Percentiles rank a stretch among this genome's conserved stretches.
These are phyloP conservation scores for Calephelis virginiensis DNA, from an alignment of 1,140 invertebrate genomes.

Conservation along the genomic window DNA sequence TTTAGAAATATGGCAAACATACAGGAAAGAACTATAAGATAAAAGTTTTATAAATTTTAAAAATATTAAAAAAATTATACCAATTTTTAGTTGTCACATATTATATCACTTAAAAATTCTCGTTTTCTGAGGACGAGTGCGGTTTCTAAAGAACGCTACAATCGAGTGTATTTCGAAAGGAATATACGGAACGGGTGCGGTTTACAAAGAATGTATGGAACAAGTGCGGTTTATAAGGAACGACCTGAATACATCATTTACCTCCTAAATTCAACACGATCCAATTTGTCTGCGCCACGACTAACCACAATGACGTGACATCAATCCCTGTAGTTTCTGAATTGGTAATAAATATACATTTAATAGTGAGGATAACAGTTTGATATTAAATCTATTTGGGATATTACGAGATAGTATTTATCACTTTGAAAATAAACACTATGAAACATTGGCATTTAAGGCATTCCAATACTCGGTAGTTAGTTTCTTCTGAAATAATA, in stretches of 20 bases:
- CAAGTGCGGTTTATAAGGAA: slow-evolving; percentile 1
- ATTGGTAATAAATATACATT: not conserved
- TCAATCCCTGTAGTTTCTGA: not conserved
- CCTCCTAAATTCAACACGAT: not conserved
- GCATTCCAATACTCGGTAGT: no score
- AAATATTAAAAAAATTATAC: no score
- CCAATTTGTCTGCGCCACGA: not conserved
- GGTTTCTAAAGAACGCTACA: not conserved
- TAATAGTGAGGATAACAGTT: not conserved
- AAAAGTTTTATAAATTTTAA: no score
- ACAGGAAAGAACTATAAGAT: no score
- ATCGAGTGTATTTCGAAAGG: no score
- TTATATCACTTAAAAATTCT: no score
- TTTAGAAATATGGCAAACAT: no score
- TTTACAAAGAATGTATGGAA: no score
- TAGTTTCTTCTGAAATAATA: no score
- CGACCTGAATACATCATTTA: not conserved
- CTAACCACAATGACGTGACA: not conserved
- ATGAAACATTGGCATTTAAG: no score
- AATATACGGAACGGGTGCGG: no score
- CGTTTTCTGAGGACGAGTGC: not conserved
- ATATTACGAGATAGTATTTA: not conserved
- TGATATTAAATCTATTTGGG: not conserved
- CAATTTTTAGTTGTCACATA: no score
- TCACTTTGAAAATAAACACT: not conserved